A percentile compares a stretch with the other conserved stretches of the same genome.
These are phyloP conservation scores for Porites rus DNA, from an alignment of 92 coral and sea anemone genomes.

Conservation along the genomic window DNA sequence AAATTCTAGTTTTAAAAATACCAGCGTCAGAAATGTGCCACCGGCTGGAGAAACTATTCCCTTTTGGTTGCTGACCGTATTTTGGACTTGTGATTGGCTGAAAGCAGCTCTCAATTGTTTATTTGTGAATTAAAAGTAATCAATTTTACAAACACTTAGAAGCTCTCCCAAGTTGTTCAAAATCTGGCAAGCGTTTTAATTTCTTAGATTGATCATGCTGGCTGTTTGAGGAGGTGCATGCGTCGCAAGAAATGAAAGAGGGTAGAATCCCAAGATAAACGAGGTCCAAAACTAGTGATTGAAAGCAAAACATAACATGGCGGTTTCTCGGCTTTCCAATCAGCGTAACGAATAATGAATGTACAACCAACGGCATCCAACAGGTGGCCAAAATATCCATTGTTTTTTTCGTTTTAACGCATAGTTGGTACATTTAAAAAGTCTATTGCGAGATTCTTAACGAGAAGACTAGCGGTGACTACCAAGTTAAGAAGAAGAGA, in stretches of 20 bases:
- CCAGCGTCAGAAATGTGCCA: conserved; percentile 18
- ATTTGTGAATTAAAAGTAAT: not conserved
- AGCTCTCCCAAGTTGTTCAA: not conserved
- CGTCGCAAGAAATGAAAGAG: not conserved
- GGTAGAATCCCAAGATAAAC: too few species aligned
- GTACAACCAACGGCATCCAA: conserved; percentile 4
- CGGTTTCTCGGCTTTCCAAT: not conserved
- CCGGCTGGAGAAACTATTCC: not conserved
- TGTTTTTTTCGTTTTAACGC: conserved; percentile 1
- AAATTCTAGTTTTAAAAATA: not conserved
- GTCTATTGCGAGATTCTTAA: not conserved
- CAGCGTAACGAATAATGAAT: conserved; percentile 9
- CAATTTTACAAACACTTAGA: conserved; percentile 28
- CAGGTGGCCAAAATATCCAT: conserved; percentile 14
- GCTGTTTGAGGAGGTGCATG: not conserved
- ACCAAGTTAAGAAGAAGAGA: too few species aligned
- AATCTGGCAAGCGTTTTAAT: not conserved
- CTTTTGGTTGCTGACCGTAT: conserved; percentile 10
- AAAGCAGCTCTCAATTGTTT: conserved; percentile 5
- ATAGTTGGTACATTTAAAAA: not conserved
- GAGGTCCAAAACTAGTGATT: too few species aligned
- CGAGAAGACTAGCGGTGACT: not conserved
- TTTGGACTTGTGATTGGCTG: conserved; percentile 9
- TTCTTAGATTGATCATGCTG: not conserved
- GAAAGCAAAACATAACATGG: not conserved